These are phyloP conservation scores for Saturnia japonica DNA, from an alignment of 2,888 invertebrate genomes.

Conservation along the genomic window DNA sequence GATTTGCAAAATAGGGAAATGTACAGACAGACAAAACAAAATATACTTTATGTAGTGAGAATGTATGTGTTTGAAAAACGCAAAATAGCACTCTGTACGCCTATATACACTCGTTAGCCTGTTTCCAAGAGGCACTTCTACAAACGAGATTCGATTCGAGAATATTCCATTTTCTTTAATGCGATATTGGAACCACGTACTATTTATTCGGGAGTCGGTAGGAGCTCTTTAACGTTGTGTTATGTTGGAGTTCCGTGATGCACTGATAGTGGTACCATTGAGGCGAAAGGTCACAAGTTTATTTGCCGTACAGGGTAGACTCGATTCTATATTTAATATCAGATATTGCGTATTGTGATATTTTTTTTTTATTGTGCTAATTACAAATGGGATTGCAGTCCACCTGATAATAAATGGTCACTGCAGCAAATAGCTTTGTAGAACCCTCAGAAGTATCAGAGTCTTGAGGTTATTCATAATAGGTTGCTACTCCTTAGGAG, in stretches of 20 bases:
- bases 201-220: background rate
- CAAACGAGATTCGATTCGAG: conserved; percentile 6
- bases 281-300: background rate
- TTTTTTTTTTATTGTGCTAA: too few relatives aligned
- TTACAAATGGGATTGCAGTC: too few relatives aligned
- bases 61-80: conserved; percentile 5
- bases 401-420: too few relatives aligned
- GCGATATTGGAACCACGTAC: background rate
- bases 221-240: background rate
- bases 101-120: background rate
- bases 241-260: background rate
- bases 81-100: background rate
- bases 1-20: background rate
- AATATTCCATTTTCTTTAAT: conserved; percentile 10
- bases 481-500: too few relatives aligned
- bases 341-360: too few relatives aligned
- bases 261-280: background rate
- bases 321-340: too few relatives aligned
- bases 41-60: background rate
- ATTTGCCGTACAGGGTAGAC: too few relatives aligned
- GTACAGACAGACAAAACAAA: background rate
- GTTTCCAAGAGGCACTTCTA: conserved; percentile 6
- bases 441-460: too few relatives aligned
- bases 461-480: too few relatives aligned
- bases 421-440: too few relatives aligned